phyloP scores from a whole-genome alignment of 2,113 vertebrate genomes.

The Sinocyclocheilus rhinocerous region DNA sequence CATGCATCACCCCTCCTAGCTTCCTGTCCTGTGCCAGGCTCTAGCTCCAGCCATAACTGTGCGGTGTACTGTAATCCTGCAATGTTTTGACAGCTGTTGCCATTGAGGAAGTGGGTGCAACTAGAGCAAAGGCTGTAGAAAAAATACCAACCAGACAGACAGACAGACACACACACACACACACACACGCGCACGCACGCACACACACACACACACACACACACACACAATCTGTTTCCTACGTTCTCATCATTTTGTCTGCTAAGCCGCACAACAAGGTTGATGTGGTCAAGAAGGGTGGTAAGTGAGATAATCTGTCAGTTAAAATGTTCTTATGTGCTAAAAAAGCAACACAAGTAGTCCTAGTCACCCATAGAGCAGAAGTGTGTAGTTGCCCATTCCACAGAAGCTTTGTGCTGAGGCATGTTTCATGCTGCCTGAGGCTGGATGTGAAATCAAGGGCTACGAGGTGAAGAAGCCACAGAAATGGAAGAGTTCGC shows the following conservation, averaged over 20 bases:
- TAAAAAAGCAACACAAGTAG: conserved; percentile 3
- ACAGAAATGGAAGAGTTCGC: conserved; percentile 14
- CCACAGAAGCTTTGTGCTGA: conserved; percentile 18
- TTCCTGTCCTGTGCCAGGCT: conserved; percentile 26
- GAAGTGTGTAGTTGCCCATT: conserved; percentile 16
- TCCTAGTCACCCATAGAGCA: not conserved
- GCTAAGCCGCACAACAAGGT: not conserved
- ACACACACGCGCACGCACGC: not conserved
- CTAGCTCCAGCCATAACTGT: not conserved
- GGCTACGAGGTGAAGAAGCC: conserved; percentile 23
- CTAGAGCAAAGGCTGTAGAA: conserved; percentile 16
- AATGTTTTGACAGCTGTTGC: conserved; percentile 53
- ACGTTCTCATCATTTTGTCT: conserved; percentile 16
- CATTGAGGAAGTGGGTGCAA: conserved; percentile 48
- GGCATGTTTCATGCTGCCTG: not conserved
- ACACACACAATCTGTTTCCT: conserved; percentile 4
- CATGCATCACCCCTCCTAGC: not conserved
- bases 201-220: not conserved
- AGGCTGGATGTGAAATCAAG: conserved; percentile 3
- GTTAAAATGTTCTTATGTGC: not conserved
- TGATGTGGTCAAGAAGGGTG: conserved; percentile 19
- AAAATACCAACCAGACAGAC: not conserved
- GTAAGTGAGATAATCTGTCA: conserved; percentile 7
- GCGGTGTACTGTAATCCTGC: conserved; percentile 27
- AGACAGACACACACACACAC: too few species aligned